A percentile compares a stretch with the other conserved stretches of the same genome.
phyloP scores from a whole-genome alignment of 2,113 vertebrate species.

The Strix aluco region DNA sequence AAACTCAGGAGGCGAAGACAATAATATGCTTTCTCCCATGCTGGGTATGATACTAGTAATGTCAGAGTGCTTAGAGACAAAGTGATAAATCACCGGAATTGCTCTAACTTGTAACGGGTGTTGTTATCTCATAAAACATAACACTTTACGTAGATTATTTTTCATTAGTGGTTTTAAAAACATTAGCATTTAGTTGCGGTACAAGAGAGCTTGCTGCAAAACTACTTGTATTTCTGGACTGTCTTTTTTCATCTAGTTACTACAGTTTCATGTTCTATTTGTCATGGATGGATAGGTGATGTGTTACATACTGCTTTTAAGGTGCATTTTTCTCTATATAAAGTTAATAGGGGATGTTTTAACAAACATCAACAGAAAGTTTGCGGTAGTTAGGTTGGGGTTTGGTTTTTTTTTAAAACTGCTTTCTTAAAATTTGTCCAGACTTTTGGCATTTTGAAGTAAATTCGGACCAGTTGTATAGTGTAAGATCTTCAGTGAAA shows the following conservation, averaged over 20 bases:
- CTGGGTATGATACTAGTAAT: conserved; percentile 74
- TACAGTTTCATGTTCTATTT: neutral
- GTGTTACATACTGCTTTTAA: neutral
- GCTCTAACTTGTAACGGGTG: neutral
- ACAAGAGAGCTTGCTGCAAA: neutral
- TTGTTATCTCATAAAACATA: neutral
- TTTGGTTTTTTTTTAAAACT: neutral
- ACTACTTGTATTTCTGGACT: neutral
- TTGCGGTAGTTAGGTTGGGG: neutral
- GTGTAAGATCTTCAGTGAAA: neutral
- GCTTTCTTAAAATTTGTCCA: neutral
- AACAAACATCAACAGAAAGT: neutral
- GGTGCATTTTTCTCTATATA: neutral
- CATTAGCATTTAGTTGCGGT: neutral
- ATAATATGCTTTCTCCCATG: conserved; percentile 72
- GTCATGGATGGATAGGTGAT: neutral
- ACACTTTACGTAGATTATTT: neutral
- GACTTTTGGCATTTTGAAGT: neutral
- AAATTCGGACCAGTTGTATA: neutral
- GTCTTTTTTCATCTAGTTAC: neutral
- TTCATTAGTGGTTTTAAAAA: neutral
- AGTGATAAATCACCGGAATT: neutral
- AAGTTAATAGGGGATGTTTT: neutral
- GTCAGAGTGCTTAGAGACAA: neutral
- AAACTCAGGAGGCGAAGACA: conserved; percentile 85